Percentiles rank a stretch among this genome's conserved stretches.
These are phyloP conservation scores for Cephalotes varians DNA, from an alignment of 2,888 invertebrate genomes.

Conservation along the genomic window DNA sequence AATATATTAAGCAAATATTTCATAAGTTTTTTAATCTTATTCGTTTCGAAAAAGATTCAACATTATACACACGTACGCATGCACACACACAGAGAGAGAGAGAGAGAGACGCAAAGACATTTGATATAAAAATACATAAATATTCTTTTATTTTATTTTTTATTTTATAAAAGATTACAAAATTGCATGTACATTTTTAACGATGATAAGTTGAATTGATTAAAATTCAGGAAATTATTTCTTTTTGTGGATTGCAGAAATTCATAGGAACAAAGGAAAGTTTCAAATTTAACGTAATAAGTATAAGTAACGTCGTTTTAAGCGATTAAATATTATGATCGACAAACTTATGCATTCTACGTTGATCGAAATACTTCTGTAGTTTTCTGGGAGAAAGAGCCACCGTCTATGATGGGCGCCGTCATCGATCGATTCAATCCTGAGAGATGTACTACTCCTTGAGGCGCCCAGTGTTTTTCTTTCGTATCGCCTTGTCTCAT, in stretches of 20 bases:
- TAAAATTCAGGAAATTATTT: neutral
- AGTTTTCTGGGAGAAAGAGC: slow-evolving; percentile 65
- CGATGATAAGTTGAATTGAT: neutral
- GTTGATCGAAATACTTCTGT: slow-evolving; percentile 29
- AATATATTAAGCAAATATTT: neutral
- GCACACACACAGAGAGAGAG: too few relatives aligned
- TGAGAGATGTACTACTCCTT: slow-evolving; percentile 44
- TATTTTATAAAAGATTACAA: neutral
- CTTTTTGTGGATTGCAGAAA: neutral
- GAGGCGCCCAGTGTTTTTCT: slow-evolving; percentile 53
- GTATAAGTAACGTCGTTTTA: neutral
- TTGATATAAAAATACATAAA: neutral
- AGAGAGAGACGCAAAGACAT: too few relatives aligned
- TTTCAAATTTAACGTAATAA: neutral
- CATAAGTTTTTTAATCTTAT: neutral
- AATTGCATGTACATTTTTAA: neutral
- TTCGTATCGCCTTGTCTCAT: slow-evolving; percentile 43
- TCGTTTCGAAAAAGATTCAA: neutral
- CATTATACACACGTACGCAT: neutral
- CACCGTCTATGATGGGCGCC: slow-evolving; percentile 57
- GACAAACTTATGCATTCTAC: slow-evolving; percentile 46
- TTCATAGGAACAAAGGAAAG: neutral
- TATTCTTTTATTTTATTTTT: neutral
- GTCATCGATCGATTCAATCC: slow-evolving; percentile 67
- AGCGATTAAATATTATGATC: slow-evolving; percentile 35